Percentiles rank a stretch among this genome's conserved stretches.
Evolutionary conservation across 2,113 vertebrate species (phyloP).

Genomic region (Chloropsis cyanopogon): DNA sequence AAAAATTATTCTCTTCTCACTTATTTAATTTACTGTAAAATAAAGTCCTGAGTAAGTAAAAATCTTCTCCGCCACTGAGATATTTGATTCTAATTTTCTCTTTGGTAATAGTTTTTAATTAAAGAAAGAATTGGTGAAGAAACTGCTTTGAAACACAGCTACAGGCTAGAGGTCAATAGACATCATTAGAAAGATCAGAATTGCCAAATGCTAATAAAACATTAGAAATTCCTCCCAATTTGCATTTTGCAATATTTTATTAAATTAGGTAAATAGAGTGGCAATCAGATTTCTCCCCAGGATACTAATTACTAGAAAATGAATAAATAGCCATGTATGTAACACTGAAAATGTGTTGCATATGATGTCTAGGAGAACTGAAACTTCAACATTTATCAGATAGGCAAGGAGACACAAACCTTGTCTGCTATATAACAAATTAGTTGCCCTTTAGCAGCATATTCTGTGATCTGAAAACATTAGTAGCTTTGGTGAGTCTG

Average conservation of each 20-base stretch:
- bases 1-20: neutral
- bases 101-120: slow-evolving; percentile 15
- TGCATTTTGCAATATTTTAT: slow-evolving; percentile 37
- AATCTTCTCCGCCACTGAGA: neutral
- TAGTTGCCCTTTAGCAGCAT: neutral
- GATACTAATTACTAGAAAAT: slow-evolving; percentile 59
- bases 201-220: slow-evolving; percentile 49
- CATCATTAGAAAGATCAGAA: slow-evolving; percentile 37
- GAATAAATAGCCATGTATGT: neutral
- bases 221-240: slow-evolving; percentile 38
- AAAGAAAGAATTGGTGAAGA: neutral
- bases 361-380: neutral
- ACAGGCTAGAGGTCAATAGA: slow-evolving; percentile 37
- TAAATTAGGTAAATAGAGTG: slow-evolving; percentile 53
- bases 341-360: neutral
- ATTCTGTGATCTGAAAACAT: neutral
- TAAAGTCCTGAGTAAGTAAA: neutral
- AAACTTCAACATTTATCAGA: neutral
- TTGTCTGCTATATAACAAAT: neutral
- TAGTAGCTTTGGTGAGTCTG: neutral
- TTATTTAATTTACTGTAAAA: neutral
- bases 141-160: neutral
- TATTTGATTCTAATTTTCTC: neutral
- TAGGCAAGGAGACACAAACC: neutral
- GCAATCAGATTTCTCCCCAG: slow-evolving; percentile 54